phyloP scores from a whole-genome alignment of 2,113 vertebrate species.

The Podiceps cristatus region DNA sequence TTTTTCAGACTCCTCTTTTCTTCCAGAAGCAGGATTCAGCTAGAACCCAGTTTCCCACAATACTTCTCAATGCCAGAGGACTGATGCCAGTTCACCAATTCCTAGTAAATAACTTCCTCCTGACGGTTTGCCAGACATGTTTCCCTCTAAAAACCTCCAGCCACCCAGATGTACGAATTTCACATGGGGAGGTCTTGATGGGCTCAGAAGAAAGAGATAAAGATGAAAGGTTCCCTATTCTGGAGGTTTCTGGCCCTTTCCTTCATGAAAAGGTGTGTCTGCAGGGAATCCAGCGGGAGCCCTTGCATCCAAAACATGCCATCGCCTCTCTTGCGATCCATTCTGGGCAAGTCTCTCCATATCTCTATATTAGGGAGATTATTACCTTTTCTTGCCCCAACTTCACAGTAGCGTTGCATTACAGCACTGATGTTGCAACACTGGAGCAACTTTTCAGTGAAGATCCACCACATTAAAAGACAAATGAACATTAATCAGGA shows the following conservation, averaged over 20 bases:
- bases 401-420: not conserved
- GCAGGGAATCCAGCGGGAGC: not conserved
- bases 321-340: not conserved
- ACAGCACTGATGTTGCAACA: not conserved
- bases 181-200: not conserved
- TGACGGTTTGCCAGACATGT: not conserved
- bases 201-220: conserved; percentile 16
- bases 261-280: not conserved
- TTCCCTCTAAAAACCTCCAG: conserved; percentile 4
- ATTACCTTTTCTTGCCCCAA: not conserved
- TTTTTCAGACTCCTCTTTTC: not conserved
- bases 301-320: not conserved
- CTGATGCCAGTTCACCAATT: not conserved
- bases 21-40: not conserved
- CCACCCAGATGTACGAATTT: not conserved
- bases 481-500: not conserved
- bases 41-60: not conserved
- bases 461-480: not conserved
- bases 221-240: conserved; percentile 11
- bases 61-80: not conserved
- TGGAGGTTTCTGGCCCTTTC: not conserved
- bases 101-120: conserved; percentile 14
- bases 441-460: not conserved
- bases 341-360: not conserved
- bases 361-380: not conserved